Evolutionary conservation across 2,797 vertebrate genomes (phyloP), one percentile per base, ranked within the genome.

Genomic region (Premnoplex brunnescens): DNA sequence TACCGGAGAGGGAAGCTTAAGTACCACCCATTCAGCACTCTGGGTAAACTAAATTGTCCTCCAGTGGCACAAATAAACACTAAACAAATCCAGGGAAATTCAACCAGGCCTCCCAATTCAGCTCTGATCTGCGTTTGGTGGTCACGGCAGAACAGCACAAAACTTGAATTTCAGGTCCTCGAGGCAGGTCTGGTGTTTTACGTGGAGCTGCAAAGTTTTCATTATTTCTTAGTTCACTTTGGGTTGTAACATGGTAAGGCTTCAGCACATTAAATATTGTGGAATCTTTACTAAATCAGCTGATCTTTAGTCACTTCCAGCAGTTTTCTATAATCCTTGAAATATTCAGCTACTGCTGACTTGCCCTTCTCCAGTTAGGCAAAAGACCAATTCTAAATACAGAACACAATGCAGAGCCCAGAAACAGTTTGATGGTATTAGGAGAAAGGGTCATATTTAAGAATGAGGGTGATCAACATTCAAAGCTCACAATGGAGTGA

Each of bases 301-400:
- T 73, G 87, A 88, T 69, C 49, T 51, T 73, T 24, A 67, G 59
- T 26, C n/a, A 84, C 67, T n/a, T 87, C 67, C 83, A 90, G 64
- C 48, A 67, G 64, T 78, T 79, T 74, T 82, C 37, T 46, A 6
- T 32, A 88, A 76, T 39, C 49, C 74, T 63, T 78, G 49, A 36
- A 37, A 90, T 52, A 77, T 24, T 58, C 77, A 82, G 72, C 95
- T 83, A 69, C 73, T 94, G 85, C 79, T 36, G 68, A 87, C 30
- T 72, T 87, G 18, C 44, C 36, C 41, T 32, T 75, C 80, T 86
- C 80, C 69, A 5, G 30, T 76, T 8, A 48, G 85, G 94, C 93
- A 86, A 41, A 86, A 86, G 66, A 93, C 77, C 90, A 95, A 51
- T 56, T 86, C 74, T 93, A 94, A 93, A 91, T 28, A 78, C 48